phyloP scores from a whole-genome alignment of 1,140 invertebrate species.

The Drosophila ficusphila region DNA sequence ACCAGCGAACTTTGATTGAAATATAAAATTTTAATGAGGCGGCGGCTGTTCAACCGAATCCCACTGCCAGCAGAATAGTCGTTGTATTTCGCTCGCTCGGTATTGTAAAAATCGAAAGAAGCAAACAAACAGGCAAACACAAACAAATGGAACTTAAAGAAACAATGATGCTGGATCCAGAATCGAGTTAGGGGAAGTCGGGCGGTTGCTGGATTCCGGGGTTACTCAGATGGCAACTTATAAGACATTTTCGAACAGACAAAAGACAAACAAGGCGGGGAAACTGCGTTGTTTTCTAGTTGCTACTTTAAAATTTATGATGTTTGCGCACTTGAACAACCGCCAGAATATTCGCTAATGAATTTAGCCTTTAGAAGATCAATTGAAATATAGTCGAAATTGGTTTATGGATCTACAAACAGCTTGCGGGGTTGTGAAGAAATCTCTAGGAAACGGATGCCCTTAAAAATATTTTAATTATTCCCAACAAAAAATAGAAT shows the following conservation, averaged over 20 bases:
- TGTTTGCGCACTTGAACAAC: conserved; percentile 13
- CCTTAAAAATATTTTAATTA: no score
- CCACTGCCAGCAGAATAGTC: conserved; percentile 46
- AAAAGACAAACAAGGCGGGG: conserved; percentile 44
- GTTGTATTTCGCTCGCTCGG: conserved; percentile 22
- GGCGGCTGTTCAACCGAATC: conserved; percentile 44
- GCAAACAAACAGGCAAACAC: conserved; percentile 53
- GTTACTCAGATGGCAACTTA: conserved; percentile 40
- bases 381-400: no score
- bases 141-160: conserved; percentile 54
- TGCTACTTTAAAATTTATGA: conserved; percentile 41
- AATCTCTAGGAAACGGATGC: no score
- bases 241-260: conserved; percentile 50
- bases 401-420: no score
- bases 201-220: conserved; percentile 5
- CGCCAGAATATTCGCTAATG: conserved; percentile 1
- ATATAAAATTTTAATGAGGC: conserved; percentile 80
- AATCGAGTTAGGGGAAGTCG: conserved; percentile 16
- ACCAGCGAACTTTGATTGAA: conserved; percentile 77
- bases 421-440: no score
- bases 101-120: conserved; percentile 47
- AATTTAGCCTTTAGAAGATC: background rate
- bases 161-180: conserved; percentile 30
- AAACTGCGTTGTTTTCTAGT: conserved; percentile 26
- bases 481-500: background rate